Percentiles rank a stretch among this genome's conserved stretches.
These are phyloP conservation scores for Idaea straminata DNA, from an alignment of 2,888 invertebrate species.

Conservation along the genomic window DNA sequence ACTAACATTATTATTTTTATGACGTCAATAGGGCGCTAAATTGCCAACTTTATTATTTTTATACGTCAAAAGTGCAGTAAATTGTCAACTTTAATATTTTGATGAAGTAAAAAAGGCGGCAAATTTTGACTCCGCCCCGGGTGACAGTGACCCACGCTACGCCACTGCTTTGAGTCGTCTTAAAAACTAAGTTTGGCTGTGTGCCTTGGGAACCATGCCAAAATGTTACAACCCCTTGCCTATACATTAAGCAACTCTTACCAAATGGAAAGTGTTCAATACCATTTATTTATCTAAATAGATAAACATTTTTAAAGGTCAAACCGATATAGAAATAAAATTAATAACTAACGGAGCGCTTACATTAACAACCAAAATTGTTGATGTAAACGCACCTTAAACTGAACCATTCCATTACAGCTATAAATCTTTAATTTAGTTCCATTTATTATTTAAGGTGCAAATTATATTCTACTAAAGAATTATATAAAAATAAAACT, in stretches of 20 bases:
- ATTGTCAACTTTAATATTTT: no score
- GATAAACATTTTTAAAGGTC: slow-evolving; percentile 24
- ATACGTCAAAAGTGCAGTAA: no score
- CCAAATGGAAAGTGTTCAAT: slow-evolving; percentile 65
- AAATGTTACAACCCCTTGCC: no score
- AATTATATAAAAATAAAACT: slow-evolving; percentile 21
- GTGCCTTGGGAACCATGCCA: no score
- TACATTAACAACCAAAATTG: slow-evolving; percentile 16
- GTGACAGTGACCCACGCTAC: no score
- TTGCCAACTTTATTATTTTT: no score
- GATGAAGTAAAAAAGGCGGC: no score
- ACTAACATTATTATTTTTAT: no score
- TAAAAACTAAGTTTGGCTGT: no score
- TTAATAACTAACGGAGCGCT: neutral
- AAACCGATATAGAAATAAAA: slow-evolving; percentile 10
- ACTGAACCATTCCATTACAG: slow-evolving; percentile 55
- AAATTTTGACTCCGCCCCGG: no score
- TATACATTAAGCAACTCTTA: slow-evolving; percentile 35
- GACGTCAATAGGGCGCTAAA: no score
- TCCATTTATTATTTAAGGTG: slow-evolving; percentile 30
- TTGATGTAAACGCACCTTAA: slow-evolving; percentile 31
- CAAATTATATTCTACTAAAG: slow-evolving; percentile 10
- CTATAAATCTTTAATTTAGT: slow-evolving; percentile 37
- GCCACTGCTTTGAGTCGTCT: no score
- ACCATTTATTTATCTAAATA: slow-evolving; percentile 27